A percentile compares a stretch with the other conserved stretches of the same genome.
Evolutionary conservation across 1,140 invertebrate genomes (phyloP).

Genomic region (Ericerus pela): DNA sequence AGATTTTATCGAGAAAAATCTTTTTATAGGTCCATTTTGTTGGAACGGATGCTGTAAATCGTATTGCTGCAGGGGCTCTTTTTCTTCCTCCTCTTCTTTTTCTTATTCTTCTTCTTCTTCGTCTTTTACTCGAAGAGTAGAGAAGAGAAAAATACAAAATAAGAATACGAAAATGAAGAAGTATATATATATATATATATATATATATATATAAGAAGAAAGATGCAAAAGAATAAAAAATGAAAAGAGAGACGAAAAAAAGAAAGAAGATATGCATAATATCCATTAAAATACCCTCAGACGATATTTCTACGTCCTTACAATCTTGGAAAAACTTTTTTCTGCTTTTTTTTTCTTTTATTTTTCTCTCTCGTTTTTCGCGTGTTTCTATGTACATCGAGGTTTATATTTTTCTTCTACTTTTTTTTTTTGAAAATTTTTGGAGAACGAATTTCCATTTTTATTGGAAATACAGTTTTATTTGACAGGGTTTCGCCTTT

Average conservation of each 20-base stretch:
- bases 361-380: no score
- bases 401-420: no score
- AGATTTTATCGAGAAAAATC: slow-evolving; percentile 8
- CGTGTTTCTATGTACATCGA: no score
- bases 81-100: not conserved
- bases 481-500: no score
- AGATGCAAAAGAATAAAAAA: no score
- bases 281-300: slow-evolving; percentile 8
- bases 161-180: no score
- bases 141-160: no score
- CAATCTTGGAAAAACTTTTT: not conserved
- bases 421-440: not conserved
- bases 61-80: not conserved
- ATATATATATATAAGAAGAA: no score
- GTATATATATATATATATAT: no score
- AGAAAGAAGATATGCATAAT: slow-evolving; percentile 11
- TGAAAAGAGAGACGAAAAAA: no score
- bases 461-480: not conserved
- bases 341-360: not conserved
- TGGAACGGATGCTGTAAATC: slow-evolving; percentile 8
- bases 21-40: slow-evolving; percentile 10
- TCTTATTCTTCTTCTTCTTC: not conserved
- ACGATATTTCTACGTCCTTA: not conserved
- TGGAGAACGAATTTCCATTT: not conserved
- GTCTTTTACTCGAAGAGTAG: no score